Base-by-base conservation (phyloP, 2,888 invertebrate genomes). In the Sipha maydis region DNA sequence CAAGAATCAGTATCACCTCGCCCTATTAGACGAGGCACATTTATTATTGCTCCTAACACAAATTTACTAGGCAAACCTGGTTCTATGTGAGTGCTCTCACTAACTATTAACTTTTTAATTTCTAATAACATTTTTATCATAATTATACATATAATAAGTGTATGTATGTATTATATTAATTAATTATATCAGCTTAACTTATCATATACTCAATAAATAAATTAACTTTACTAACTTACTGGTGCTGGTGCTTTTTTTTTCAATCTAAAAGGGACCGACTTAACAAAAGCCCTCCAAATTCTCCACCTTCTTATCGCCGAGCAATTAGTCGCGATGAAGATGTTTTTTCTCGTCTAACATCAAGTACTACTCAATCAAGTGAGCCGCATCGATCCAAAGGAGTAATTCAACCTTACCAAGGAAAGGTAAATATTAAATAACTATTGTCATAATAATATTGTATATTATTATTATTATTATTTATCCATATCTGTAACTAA, bases 311-410 rank as follows among this genome's bases (percentile, higher is more conserved):
- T 91, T 91, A 94, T 91, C 92, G 93, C 54, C 92, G 93, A 76
- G 92, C 92, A 91, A 92, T 92, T 90, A 92, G 92, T 90, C 92
- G 93, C 17, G 94, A 91, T 54, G 91, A 95, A 91, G 96, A 96
- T 92, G 96, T 96, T 90, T 96, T 96, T 92, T 94, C 95, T 89
- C 92, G 96, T 77, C 93, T 96, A 28, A 95, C 96, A 0, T 95
- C 95, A 89, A 92, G 93, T 89, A 92, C 93, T 54, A 92, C 93
- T n/a, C 92, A 93, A 73, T 91, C 90, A 85, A 91, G 91, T 41
- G 93, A 93, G 86, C 92, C 92, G n/a, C 92, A 92, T 85, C 92
- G 92, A 48, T 92, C 92, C 89, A 93, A 92, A 90, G 93, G 92
- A 90, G 93, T 92, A 89, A 94, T 95, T 91, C 93, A 93, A 89